Evolutionary conservation across 2,888 invertebrate species (phyloP), one percentile per base, ranked within the genome.

Genomic region (Ecdyonurus torrentis): DNA sequence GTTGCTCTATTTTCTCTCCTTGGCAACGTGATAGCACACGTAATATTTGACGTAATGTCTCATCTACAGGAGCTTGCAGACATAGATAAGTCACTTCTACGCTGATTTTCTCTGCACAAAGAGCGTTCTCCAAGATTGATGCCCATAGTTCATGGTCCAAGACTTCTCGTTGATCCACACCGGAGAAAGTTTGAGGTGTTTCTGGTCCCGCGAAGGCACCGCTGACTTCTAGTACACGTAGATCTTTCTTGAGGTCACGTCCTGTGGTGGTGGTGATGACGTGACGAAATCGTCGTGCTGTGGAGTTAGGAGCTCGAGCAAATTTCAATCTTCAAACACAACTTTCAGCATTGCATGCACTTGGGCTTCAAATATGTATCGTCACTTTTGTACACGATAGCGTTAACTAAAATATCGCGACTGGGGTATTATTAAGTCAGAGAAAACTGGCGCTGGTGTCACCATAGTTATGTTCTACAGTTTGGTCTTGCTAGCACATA

Each of bases 101-200:
- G 83, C 77, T 52, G 85, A 76, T 19, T 75, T 74, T 61, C 23
- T 73, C 22, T 5, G 55, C n/a, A n/a, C 19, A 71, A 0, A 81
- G 70, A 1, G 85, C 61, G 2, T 71, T 70, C 25, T 77, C 75
- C 2, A 88, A 69, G 2, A 86, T 69, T 25, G n/a, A 22, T 75
- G 73, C 0, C 79, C 73, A 68, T 83, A 84, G 0, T 74, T 67
- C 19, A 77, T 74, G 2, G 77, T 68, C 2, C 79, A 73, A 52
- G 80, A 76, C 24, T 73, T 66, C 23, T 58, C 70, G 71, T 18
- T 68, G 66, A 72, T 89, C 87, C 1, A 79, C 66, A 52, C 76
- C 75, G 15, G 74, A 70, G n/a, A 87, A 72, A 71, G 83, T 85
- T 71, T 88, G 85, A 20, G 83, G 78, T 0, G 87, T 89, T 25